Percentiles rank a stretch among this genome's conserved stretches.
Evolutionary conservation across 53 echinoderm and acorn worm species (phyloP).

Genomic region (Echinometra lucunter): DNA sequence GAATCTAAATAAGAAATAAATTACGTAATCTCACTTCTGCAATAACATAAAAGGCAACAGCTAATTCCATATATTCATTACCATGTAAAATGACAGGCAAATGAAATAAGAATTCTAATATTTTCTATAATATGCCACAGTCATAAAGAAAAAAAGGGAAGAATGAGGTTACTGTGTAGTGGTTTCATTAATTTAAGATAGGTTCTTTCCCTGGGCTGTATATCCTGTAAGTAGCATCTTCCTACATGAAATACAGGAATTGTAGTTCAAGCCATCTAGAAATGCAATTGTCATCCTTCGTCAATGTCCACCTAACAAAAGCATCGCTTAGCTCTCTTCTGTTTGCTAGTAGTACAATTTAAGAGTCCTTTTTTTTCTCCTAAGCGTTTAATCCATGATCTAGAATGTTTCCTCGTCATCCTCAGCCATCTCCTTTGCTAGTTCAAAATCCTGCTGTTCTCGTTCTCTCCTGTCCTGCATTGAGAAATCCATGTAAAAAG

Average conservation of each 20-base stretch:
- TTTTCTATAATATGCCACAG: not conserved
- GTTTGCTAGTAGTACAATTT: constrained; percentile 52
- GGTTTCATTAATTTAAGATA: not conserved
- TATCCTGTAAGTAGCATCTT: constrained; percentile 1
- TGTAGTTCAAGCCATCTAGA: not conserved
- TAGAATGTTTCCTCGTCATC: constrained; percentile 96
- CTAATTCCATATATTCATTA: not conserved
- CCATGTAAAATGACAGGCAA: not conserved
- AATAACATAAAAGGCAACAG: not conserved
- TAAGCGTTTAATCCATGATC: not conserved
- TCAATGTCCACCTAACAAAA: constrained; percentile 38
- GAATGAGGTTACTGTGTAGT: not conserved
- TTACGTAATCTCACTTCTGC: not conserved
- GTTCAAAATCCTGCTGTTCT: constrained; percentile 96
- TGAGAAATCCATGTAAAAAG: not conserved
- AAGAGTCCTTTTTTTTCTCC: constrained; percentile 35
- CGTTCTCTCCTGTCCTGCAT: constrained; percentile 92
- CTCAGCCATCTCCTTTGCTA: constrained; percentile 99
- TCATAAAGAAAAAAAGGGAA: not conserved
- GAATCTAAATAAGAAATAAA: not conserved
- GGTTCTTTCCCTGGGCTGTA: not conserved
- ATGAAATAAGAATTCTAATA: not conserved
- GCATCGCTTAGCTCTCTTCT: constrained; percentile 12
- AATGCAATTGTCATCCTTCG: not conserved
- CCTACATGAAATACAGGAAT: not conserved